Conservation (phyloP, 2,797 vertebrate species). For the Huso huso region DNA sequence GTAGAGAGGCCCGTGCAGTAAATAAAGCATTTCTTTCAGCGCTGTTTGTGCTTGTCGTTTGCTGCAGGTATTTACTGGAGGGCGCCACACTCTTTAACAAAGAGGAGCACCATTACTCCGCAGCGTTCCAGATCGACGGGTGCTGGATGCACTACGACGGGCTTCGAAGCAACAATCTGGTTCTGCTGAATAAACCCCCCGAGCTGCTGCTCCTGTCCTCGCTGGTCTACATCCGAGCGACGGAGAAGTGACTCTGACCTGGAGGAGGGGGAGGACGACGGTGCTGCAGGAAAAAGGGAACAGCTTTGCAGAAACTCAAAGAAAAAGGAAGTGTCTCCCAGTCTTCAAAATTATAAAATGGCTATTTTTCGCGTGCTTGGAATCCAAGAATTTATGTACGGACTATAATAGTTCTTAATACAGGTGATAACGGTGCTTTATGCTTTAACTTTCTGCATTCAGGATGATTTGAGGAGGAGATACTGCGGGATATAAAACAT, state of each 20-base stretch:
- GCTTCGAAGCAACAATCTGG: constrained; percentile 73
- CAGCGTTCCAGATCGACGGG: constrained; percentile 74
- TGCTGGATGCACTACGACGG: constrained; percentile 80
- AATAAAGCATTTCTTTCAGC: too few species aligned
- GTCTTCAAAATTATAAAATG: constrained; percentile 17
- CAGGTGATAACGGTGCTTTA: too few species aligned
- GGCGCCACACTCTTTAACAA: constrained; percentile 82
- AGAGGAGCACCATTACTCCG: constrained; percentile 81
- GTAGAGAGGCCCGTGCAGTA: too few species aligned
- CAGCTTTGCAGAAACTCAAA: not conserved
- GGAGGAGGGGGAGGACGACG: not conserved
- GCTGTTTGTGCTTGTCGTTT: not conserved
- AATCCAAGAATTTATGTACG: constrained; percentile 67
- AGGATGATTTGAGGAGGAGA: too few species aligned
- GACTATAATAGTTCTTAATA: constrained; percentile 66
- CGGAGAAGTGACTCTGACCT: constrained; percentile 59
- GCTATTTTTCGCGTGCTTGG: constrained; percentile 46
- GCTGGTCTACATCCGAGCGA: constrained; percentile 68
- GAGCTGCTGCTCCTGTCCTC: constrained; percentile 75
- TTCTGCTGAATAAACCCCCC: constrained; percentile 75
- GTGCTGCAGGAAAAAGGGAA: not conserved
- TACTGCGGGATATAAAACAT: too few species aligned
- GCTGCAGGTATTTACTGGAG: constrained; percentile 72
- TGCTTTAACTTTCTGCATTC: too few species aligned
- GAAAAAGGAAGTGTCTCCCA: constrained; percentile 16